A percentile compares a stretch with the other conserved stretches of the same genome.
phyloP scores from a whole-genome alignment of 1,140 invertebrate species.

The Venustaconcha ellipsiformis region DNA sequence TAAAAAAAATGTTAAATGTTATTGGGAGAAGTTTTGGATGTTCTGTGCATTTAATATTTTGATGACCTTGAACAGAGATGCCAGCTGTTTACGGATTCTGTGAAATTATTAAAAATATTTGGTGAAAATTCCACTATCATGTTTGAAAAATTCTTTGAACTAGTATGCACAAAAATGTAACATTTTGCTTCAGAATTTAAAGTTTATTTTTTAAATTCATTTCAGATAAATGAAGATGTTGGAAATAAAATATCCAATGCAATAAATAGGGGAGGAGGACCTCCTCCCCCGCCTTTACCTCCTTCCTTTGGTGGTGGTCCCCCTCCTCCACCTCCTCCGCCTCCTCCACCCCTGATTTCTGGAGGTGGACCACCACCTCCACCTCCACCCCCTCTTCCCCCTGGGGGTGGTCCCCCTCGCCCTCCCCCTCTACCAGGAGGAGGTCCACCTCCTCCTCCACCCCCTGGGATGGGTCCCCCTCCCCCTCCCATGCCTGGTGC shows the following conservation, averaged over 20 bases:
- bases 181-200: background rate
- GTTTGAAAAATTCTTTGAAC: background rate
- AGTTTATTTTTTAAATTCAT: constrained; percentile 13
- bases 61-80: background rate
- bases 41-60: no score
- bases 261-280: constrained; percentile 38
- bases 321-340: constrained; percentile 72
- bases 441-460: constrained; percentile 39
- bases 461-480: constrained; percentile 38
- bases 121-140: background rate
- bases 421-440: constrained; percentile 69
- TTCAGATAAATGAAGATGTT: constrained; percentile 58
- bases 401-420: constrained; percentile 57
- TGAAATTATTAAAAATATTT: background rate
- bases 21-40: no score
- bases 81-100: background rate
- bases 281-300: constrained; percentile 68
- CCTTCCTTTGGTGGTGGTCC: constrained; percentile 59
- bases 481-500: constrained; percentile 40
- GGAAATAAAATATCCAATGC: constrained; percentile 47
- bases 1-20: no score
- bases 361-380: constrained; percentile 71
- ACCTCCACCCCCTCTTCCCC: constrained; percentile 69
- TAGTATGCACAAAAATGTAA: background rate
- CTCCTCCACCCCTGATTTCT: constrained; percentile 67